phyloP scores from a whole-genome alignment of 2,888 invertebrate species.

The Dromius quadrimaculatus region DNA sequence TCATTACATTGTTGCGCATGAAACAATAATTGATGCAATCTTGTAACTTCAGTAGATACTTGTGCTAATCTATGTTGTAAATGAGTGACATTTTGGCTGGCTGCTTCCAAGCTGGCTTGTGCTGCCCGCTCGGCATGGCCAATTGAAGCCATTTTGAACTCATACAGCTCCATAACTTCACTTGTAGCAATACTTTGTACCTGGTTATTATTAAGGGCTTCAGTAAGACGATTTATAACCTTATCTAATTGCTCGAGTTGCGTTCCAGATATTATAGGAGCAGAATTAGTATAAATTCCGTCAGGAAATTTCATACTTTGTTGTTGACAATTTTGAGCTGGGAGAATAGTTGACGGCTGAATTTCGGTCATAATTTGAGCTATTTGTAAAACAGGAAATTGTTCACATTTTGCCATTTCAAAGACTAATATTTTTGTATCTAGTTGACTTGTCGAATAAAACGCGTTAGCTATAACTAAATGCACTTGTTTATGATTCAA shows the following conservation, averaged over 20 bases:
- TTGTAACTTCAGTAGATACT: conserved; percentile 67
- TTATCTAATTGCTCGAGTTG: conserved; percentile 62
- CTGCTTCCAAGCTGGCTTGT: conserved; percentile 69
- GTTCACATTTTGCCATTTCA: conserved; percentile 61
- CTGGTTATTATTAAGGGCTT: conserved; percentile 13
- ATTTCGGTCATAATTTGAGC: conserved; percentile 59
- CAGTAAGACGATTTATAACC: conserved; percentile 55
- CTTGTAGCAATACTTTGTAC: conserved; percentile 69
- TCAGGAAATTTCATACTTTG: neutral
- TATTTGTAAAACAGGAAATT: conserved; percentile 59
- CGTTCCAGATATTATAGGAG: conserved; percentile 60
- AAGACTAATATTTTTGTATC: conserved; percentile 65
- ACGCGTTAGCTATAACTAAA: conserved; percentile 67
- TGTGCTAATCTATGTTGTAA: conserved; percentile 69
- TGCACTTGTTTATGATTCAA: conserved; percentile 64
- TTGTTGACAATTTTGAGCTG: neutral
- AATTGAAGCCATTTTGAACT: conserved; percentile 75
- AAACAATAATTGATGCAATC: conserved; percentile 67
- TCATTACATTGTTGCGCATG: conserved; percentile 69
- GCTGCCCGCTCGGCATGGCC: conserved; percentile 68
- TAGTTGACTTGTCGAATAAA: conserved; percentile 66
- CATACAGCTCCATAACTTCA: conserved; percentile 79
- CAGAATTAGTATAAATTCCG: neutral
- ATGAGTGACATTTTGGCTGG: conserved; percentile 67
- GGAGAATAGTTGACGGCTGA: conserved; percentile 53